Percentiles rank a stretch among this genome's conserved stretches.
Evolutionary conservation across 2,113 vertebrate genomes (phyloP).

Genomic region (Phyllostomus hastatus): DNA sequence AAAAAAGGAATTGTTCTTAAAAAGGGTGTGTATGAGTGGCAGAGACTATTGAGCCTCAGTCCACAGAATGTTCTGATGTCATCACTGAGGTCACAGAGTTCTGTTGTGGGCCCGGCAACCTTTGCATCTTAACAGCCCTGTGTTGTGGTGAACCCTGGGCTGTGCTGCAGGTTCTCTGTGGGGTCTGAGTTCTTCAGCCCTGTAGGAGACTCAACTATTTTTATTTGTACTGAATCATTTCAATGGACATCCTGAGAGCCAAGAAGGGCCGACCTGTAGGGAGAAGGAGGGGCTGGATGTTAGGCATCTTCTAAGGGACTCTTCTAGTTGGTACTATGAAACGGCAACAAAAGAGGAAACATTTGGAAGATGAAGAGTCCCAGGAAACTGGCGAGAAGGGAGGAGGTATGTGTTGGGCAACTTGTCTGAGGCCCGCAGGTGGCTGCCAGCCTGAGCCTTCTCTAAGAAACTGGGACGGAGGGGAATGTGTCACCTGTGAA

Average conservation of each 20-base stretch:
- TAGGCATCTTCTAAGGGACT: neutral
- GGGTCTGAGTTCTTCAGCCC: neutral
- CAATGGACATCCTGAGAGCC: neutral
- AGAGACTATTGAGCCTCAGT: neutral
- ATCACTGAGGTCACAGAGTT: slow-evolving; percentile 52
- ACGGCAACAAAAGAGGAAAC: slow-evolving; percentile 62
- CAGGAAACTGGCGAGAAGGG: neutral
- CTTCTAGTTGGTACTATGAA: slow-evolving; percentile 48
- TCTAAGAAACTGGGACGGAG: neutral
- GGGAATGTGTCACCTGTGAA: neutral
- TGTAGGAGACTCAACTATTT: neutral
- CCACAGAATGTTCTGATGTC: slow-evolving; percentile 50
- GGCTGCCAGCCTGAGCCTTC: neutral
- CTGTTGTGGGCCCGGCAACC: slow-evolving; percentile 10
- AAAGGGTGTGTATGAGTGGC: neutral
- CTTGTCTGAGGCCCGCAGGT: neutral
- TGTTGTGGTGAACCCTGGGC: neutral
- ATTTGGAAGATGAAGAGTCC: slow-evolving; percentile 61
- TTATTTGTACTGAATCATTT: slow-evolving; percentile 3
- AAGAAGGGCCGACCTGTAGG: neutral
- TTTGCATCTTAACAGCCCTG: slow-evolving; percentile 59
- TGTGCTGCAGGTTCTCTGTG: neutral
- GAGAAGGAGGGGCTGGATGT: neutral
- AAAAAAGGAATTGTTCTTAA: neutral
- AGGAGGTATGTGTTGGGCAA: slow-evolving; percentile 36